A percentile compares a stretch with the other conserved stretches of the same genome.
Conservation (phyloP, 1,140 invertebrate species). For the Drosophila leontia region DNA sequence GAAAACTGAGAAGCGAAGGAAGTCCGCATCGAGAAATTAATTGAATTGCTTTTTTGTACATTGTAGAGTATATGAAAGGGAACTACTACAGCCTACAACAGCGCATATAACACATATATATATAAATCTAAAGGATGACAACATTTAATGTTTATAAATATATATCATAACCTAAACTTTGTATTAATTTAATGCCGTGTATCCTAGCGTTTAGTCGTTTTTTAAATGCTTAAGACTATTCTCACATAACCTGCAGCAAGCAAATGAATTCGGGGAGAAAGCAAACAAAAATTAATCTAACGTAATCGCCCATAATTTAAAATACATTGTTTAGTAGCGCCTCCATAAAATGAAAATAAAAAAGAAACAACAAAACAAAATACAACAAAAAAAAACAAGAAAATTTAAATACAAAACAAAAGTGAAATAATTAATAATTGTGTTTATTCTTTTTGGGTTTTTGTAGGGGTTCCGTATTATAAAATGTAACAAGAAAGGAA, state of each 20-base stretch:
- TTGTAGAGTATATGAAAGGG: constrained; percentile 48
- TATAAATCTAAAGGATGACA: constrained; percentile 46
- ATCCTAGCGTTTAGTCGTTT: constrained; percentile 75
- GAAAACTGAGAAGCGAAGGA: constrained; percentile 16
- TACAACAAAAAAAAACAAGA: constrained; percentile 28
- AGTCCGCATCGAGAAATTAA: constrained; percentile 13
- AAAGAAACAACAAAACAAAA: constrained; percentile 11
- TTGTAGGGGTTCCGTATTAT: too few relatives aligned
- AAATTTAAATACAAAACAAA: constrained; percentile 50
- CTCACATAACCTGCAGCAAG: constrained; percentile 68
- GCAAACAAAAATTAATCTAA: constrained; percentile 52
- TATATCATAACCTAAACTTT: constrained; percentile 41
- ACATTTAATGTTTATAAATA: constrained; percentile 70
- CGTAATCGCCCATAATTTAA: constrained; percentile 71
- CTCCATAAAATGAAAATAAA: constrained; percentile 46
- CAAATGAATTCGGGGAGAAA: constrained; percentile 40
- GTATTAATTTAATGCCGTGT: constrained; percentile 53
- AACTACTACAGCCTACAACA: constrained; percentile 29
- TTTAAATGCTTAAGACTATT: constrained; percentile 80
- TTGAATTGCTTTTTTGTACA: constrained; percentile 55
- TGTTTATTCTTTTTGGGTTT: not conserved
- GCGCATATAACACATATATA: constrained; percentile 34
- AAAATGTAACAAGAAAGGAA: too few relatives aligned
- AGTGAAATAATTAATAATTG: constrained; percentile 32
- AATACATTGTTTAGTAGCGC: constrained; percentile 70